Evolutionary conservation across 1,140 invertebrate species (phyloP).

Genomic region (Musca vetustissima): DNA sequence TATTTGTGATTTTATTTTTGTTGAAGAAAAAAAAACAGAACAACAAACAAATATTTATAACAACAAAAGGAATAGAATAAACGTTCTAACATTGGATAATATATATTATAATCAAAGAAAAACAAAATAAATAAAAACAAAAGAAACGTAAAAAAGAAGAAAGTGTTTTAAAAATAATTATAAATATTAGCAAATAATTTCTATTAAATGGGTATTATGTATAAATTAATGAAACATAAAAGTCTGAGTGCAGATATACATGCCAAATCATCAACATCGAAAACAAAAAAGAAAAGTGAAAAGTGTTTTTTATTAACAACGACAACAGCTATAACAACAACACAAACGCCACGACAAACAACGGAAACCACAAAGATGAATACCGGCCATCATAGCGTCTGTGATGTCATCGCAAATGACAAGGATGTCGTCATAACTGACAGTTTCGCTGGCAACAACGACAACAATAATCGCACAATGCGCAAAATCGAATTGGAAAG

Average conservation of each 20-base stretch:
- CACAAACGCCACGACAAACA: too few relatives aligned
- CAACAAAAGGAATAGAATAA: too few relatives aligned
- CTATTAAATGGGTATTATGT: constrained; percentile 48
- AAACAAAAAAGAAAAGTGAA: neutral
- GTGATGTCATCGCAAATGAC: too few relatives aligned
- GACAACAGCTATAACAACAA: too few relatives aligned
- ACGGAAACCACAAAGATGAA: neutral
- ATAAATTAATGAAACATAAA: constrained; percentile 49
- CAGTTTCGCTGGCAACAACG: constrained; percentile 7
- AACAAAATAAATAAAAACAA: neutral
- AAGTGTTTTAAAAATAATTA: neutral
- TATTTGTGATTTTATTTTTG: too few relatives aligned
- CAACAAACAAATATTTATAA: too few relatives aligned
- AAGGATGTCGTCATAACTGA: too few relatives aligned
- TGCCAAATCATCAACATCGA: constrained; percentile 21
- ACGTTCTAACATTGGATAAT: neutral
- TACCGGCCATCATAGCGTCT: too few relatives aligned
- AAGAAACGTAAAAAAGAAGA: neutral
- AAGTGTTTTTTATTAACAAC: constrained; percentile 26
- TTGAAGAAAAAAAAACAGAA: too few relatives aligned
- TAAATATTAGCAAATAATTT: neutral
- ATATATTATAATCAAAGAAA: too few relatives aligned
- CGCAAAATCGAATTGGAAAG: neutral
- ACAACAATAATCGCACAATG: constrained; percentile 31
- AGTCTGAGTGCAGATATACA: constrained; percentile 36